Percentiles rank a stretch among this genome's conserved stretches.
Conservation (phyloP, 2,797 vertebrate species). For the Tenualosa ilisha region DNA sequence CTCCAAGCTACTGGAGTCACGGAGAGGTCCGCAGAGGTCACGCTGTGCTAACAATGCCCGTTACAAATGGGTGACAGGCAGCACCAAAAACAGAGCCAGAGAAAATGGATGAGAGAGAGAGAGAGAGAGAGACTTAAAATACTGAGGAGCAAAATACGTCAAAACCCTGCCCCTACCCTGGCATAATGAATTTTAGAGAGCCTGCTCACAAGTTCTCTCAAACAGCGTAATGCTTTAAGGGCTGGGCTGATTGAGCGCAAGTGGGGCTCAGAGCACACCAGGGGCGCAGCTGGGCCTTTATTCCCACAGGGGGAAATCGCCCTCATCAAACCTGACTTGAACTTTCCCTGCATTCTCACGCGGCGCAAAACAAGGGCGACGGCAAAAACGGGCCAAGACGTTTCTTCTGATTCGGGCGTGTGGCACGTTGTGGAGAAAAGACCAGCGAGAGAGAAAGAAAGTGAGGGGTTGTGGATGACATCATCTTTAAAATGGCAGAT, state of each 20-base stretch:
- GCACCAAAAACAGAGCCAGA: conserved; percentile 20
- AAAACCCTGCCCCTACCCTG: neutral
- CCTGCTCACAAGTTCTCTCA: neutral
- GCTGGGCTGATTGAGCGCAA: neutral
- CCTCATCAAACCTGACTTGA: conserved; percentile 51
- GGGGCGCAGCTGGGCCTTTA: conserved; percentile 48
- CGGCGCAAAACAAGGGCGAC: neutral
- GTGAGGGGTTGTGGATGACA: conserved; percentile 51
- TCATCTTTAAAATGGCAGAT: conserved; percentile 55
- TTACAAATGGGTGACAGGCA: conserved; percentile 41
- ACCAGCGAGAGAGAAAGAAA: neutral
- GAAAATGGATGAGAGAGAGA: conserved; percentile 18
- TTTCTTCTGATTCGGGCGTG: neutral
- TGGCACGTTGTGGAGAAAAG: neutral
- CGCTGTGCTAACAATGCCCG: conserved; percentile 48
- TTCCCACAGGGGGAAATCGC: conserved; percentile 45
- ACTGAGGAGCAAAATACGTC: neutral
- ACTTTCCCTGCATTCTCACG: conserved; percentile 35
- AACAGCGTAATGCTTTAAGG: neutral
- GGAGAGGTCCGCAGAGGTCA: conserved; percentile 46
- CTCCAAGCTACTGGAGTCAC: conserved; percentile 50
- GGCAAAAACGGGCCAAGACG: neutral
- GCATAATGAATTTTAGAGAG: neutral
- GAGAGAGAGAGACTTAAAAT: conserved; percentile 32
- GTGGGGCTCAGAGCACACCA: neutral